phyloP scores from a whole-genome alignment of 2,113 vertebrate genomes.

The Psittacus erithacus region DNA sequence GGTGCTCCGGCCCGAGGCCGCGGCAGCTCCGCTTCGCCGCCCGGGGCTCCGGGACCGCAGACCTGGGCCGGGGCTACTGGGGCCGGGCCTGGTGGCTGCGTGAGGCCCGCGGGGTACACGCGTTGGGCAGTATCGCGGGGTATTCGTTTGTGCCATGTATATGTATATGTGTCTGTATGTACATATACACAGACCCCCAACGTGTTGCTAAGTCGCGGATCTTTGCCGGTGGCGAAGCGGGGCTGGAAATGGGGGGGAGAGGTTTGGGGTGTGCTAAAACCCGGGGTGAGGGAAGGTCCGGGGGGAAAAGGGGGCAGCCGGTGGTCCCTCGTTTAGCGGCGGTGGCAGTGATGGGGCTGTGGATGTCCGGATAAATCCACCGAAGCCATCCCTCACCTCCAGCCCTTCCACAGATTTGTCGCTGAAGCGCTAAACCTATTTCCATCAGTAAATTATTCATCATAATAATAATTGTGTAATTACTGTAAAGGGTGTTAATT shows the following conservation, averaged over 20 bases:
- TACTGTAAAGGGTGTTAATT: slow-evolving; percentile 91
- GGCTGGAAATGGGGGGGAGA: background rate
- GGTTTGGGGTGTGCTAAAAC: background rate
- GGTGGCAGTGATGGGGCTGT: background rate
- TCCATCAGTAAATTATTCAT: slow-evolving; percentile 90
- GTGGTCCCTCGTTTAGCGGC: background rate
- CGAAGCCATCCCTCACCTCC: background rate
- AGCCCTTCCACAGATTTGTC: background rate
- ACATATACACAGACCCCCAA: fast-evolving
- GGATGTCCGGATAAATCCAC: background rate
- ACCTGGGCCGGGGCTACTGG: background rate
- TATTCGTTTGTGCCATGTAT: background rate
- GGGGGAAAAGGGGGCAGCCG: background rate
- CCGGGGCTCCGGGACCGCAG: background rate
- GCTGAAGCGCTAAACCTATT: slow-evolving; percentile 58
- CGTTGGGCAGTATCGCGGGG: background rate
- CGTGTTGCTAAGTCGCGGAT: background rate
- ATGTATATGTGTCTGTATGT: fast-evolving
- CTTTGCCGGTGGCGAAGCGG: background rate
- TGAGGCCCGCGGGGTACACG: background rate
- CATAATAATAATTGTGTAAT: slow-evolving; percentile 93
- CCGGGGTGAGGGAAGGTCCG: background rate
- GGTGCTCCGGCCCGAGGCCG: background rate
- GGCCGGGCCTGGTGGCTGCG: background rate
- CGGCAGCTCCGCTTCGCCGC: background rate